Evolutionary conservation across 2,113 vertebrate genomes (phyloP), one percentile per base, ranked within the genome.

Genomic region (Herpetotheres cachinnans): DNA sequence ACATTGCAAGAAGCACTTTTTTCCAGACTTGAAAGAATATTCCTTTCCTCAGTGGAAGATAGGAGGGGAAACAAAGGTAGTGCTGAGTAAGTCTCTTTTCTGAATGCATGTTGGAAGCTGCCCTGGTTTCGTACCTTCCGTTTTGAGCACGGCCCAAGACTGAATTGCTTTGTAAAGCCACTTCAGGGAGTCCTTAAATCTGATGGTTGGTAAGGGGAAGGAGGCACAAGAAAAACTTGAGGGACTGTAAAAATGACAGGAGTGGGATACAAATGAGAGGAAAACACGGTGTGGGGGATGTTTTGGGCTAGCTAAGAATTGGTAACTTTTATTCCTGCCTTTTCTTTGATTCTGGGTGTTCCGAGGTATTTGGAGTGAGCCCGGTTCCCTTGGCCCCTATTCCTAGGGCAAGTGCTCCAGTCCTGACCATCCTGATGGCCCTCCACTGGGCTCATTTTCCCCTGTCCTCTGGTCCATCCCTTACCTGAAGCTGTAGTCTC

Each of bases 361-460:
- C 16, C 3, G 34, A 54, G 30, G 32, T 55, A 21, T 27, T 67
- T 62, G 49, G 10, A 67, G 13, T 10, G 62, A 79, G 47, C 15
- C 16, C 11, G 7, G 16, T 26, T 38, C 22, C 47, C 29, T 13
- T 65, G 66, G n/a, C 16, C 24, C 5, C 8, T 78, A 2, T 0
- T 29, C 29, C 5, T 13, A 20, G 11, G 16, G 9, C 11, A 7
- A 10, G 7, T 25, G 16, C 32, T 72, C 4, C 36, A 20, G 32
- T 10, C 47, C 24, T 36, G 78, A 26, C 32, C 36, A 27, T 38
- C 25, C 49, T 0, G 6, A 11, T 12, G 27, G 10, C 19, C 2
- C 29, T 49, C 14, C 0, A 1, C 40, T 34, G 16, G 24, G 16
- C 19, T 91, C 8, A 0, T 18, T 17, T 20, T 27, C 9, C 25